Conservation (phyloP, 2,797 vertebrate genomes). For the Salarias fasciatus region DNA sequence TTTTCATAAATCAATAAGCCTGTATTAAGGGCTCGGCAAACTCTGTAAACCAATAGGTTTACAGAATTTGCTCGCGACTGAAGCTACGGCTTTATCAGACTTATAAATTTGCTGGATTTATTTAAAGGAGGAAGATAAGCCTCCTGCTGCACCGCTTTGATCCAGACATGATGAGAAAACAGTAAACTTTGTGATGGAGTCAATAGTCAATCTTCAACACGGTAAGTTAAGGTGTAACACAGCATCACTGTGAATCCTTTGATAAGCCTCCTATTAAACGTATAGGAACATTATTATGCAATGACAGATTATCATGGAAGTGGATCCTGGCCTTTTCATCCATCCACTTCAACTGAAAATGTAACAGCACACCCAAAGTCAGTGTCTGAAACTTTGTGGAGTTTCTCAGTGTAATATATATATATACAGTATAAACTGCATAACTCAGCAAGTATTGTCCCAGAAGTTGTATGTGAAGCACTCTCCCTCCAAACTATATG, state of each 20-base stretch:
- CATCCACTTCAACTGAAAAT: background rate
- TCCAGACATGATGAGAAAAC: conserved; percentile 7
- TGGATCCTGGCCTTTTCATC: background rate
- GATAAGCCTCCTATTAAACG: background rate
- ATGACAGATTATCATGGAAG: too few species aligned
- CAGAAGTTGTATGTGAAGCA: background rate
- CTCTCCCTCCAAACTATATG: background rate
- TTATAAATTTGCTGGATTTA: conserved; percentile 1
- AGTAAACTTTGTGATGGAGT: background rate
- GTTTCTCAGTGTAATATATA: too few species aligned
- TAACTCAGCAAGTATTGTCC: background rate
- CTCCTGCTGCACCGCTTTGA: conserved; percentile 5
- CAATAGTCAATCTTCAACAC: background rate
- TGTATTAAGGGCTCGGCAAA: conserved; percentile 29
- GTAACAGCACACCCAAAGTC: background rate
- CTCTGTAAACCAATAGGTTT: too few species aligned
- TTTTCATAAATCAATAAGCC: conserved; percentile 25
- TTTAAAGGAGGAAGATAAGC: conserved; percentile 16
- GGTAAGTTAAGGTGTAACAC: background rate
- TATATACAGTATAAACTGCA: background rate
- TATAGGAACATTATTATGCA: background rate
- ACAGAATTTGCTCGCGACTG: conserved; percentile 20
- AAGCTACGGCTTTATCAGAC: conserved; percentile 10
- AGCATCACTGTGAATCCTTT: background rate
- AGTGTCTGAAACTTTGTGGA: background rate